Conservation (phyloP, 2,888 invertebrate genomes). For the Pantelozetes paolii region DNA sequence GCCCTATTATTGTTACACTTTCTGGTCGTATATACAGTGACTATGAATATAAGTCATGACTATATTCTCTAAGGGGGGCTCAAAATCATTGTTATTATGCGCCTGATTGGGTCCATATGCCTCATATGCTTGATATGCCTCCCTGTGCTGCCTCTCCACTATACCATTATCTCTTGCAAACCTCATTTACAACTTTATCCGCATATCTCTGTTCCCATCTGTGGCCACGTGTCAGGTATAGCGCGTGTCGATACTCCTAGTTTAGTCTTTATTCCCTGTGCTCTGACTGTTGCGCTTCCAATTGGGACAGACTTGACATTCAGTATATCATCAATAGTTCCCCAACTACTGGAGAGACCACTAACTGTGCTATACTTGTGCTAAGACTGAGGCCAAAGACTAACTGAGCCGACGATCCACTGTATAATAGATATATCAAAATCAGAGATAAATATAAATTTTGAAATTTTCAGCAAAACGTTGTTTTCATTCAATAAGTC, state of each 20-base stretch:
- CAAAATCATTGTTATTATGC: constrained; percentile 30
- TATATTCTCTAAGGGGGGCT: constrained; percentile 6
- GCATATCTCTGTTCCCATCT: constrained; percentile 23
- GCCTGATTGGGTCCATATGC: constrained; percentile 32
- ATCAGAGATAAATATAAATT: neutral
- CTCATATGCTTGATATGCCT: neutral
- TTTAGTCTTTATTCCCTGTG: neutral
- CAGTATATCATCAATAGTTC: constrained; percentile 9
- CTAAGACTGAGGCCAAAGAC: neutral
- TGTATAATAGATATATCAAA: constrained; percentile 25
- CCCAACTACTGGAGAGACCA: neutral
- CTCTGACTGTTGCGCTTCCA: constrained; percentile 22
- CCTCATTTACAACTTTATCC: constrained; percentile 32
- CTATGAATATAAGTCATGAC: constrained; percentile 6
- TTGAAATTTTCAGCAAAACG: neutral
- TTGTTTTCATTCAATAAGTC: neutral
- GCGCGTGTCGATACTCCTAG: constrained; percentile 25
- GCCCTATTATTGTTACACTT: constrained; percentile 31
- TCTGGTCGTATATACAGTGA: neutral
- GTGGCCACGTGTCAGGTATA: constrained; percentile 32
- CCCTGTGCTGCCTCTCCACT: neutral
- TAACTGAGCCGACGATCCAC: neutral
- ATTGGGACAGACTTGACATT: constrained; percentile 8
- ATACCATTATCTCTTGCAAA: constrained; percentile 25
- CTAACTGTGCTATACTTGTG: constrained; percentile 17